Percentiles rank a stretch among this genome's conserved stretches.
These are phyloP conservation scores for Radopholus similis DNA, from an alignment of 1,140 invertebrate species.

Conservation along the genomic window DNA sequence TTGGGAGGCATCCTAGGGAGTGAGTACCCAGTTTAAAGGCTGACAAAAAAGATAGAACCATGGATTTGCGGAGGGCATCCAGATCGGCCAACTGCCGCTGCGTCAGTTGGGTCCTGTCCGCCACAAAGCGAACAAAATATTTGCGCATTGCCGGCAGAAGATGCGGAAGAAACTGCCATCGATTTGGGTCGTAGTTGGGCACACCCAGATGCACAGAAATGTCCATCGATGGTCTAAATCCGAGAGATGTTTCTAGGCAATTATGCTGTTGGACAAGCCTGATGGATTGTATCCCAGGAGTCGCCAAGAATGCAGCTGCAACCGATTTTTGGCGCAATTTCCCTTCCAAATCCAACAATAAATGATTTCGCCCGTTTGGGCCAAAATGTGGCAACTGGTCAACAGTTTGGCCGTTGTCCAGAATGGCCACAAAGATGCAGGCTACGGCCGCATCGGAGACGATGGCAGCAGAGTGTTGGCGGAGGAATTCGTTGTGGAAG, in stretches of 20 bases:
- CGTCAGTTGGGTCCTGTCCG: neutral
- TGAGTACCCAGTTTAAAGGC: neutral
- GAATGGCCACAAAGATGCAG: slow-evolving; percentile 42
- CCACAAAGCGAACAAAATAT: slow-evolving; percentile 16
- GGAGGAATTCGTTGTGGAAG: slow-evolving; percentile 26
- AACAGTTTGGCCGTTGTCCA: slow-evolving; percentile 19
- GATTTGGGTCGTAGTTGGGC: neutral
- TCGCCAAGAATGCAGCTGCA: neutral
- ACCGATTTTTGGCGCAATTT: neutral
- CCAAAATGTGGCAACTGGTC: slow-evolving; percentile 23
- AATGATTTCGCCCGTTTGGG: slow-evolving; percentile 31
- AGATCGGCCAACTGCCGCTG: neutral
- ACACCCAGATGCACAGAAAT: slow-evolving; percentile 16
- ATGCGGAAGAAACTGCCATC: slow-evolving; percentile 4
- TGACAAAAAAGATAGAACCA: neutral
- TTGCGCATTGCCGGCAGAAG: slow-evolving; percentile 20
- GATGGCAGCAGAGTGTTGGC: slow-evolving; percentile 3
- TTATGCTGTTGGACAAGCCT: neutral
- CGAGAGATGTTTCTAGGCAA: slow-evolving; percentile 6
- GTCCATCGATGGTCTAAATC: slow-evolving; percentile 3
- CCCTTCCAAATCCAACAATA: slow-evolving; percentile 21
- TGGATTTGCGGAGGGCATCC: slow-evolving; percentile 1
- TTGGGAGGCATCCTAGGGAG: neutral
- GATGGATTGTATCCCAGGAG: neutral
- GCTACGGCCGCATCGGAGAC: slow-evolving; percentile 27